A percentile compares a stretch with the other conserved stretches of the same genome.
Evolutionary conservation across 2,888 invertebrate species (phyloP).

Genomic region (Cerceris rybyensis): DNA sequence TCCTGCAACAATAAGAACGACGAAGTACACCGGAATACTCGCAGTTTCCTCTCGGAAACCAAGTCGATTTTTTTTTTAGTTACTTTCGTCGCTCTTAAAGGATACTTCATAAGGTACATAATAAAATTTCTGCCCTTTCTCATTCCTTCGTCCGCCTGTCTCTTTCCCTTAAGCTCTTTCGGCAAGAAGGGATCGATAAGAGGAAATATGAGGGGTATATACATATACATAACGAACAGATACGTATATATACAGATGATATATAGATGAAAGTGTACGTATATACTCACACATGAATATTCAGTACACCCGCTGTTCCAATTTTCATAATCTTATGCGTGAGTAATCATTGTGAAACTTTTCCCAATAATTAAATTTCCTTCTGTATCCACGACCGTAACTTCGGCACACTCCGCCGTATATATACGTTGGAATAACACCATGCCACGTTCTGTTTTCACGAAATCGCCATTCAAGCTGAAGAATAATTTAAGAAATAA

Average conservation of each 20-base stretch:
- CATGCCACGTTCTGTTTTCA: neutral
- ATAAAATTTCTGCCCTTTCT: slow-evolving; percentile 20
- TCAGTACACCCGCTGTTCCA: slow-evolving; percentile 8
- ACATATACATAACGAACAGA: neutral
- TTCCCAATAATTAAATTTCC: slow-evolving; percentile 45
- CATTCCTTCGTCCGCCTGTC: neutral
- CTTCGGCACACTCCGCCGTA: slow-evolving; percentile 2
- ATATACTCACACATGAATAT: slow-evolving; percentile 21
- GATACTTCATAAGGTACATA: slow-evolving; percentile 6
- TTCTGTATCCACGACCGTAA: slow-evolving; percentile 1
- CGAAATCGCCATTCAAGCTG: neutral
- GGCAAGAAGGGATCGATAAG: slow-evolving; percentile 45
- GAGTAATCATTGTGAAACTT: slow-evolving; percentile 40
- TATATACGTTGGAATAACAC: neutral
- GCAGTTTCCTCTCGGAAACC: neutral
- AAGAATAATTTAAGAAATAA: neutral
- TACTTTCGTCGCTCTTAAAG: slow-evolving; percentile 14
- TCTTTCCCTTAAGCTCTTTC: slow-evolving; percentile 14
- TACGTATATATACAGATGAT: neutral
- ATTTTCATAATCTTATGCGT: slow-evolving; percentile 38
- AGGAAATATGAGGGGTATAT: slow-evolving; percentile 26
- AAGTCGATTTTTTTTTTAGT: slow-evolving; percentile 10
- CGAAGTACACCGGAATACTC: neutral
- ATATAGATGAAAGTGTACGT: neutral
- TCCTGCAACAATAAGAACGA: neutral